These are phyloP conservation scores for Athetis lepigone DNA, from an alignment of 2,888 invertebrate species.

Conservation along the genomic window DNA sequence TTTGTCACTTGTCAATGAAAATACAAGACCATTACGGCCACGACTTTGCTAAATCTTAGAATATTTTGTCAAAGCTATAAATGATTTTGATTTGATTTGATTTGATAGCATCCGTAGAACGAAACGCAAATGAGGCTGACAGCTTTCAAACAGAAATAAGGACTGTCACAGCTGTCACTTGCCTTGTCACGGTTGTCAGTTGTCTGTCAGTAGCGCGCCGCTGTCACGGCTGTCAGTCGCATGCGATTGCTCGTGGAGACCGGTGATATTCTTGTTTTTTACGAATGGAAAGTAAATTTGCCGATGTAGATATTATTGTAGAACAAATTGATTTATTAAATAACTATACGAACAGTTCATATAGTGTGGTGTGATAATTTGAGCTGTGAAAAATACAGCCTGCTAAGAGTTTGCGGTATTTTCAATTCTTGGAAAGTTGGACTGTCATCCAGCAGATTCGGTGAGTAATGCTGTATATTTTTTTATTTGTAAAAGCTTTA, in stretches of 20 bases:
- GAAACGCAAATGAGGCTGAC: slow-evolving; percentile 29
- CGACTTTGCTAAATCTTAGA: no score
- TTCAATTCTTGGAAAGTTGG: slow-evolving; percentile 86
- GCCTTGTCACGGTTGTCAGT: slow-evolving; percentile 37
- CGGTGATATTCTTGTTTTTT: slow-evolving; percentile 29
- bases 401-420: slow-evolving; percentile 72
- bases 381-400: slow-evolving; percentile 73
- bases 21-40: not conserved
- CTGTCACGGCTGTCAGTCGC: slow-evolving; percentile 57
- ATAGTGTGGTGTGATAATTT: slow-evolving; percentile 74
- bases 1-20: no score
- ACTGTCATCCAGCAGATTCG: slow-evolving; percentile 82
- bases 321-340: slow-evolving; percentile 48
- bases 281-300: slow-evolving; percentile 60
- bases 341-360: slow-evolving; percentile 49
- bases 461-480: slow-evolving; percentile 81
- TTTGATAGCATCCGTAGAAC: not conserved
- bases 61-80: not conserved
- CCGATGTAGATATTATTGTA: slow-evolving; percentile 46
- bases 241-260: slow-evolving; percentile 53
- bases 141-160: slow-evolving; percentile 18
- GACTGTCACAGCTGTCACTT: slow-evolving; percentile 17
- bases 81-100: no score
- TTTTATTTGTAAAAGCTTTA: slow-evolving; percentile 57
- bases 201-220: slow-evolving; percentile 60